These are phyloP conservation scores for Olivierus martensii DNA, from an alignment of 1,140 invertebrate species.

Conservation along the genomic window DNA sequence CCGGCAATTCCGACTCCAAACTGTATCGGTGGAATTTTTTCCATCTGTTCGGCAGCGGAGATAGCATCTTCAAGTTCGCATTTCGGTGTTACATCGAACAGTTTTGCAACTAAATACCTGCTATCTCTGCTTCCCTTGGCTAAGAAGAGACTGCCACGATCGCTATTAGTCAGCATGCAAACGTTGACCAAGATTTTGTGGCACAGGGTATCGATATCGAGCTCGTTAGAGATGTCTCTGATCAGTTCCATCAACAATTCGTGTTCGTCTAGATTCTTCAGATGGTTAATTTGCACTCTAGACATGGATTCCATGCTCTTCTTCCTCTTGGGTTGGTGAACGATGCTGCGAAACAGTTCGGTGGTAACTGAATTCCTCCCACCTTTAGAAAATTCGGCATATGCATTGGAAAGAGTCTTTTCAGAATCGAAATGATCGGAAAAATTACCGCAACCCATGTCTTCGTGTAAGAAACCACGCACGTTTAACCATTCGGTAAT, in stretches of 20 bases:
- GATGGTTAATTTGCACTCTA: constrained; percentile 6
- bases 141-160: constrained; percentile 73
- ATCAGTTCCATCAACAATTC: constrained; percentile 80
- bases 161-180: constrained; percentile 66
- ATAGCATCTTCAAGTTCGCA: constrained; percentile 67
- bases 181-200: constrained; percentile 90
- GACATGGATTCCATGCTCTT: background rate
- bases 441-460: background rate
- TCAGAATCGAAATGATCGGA: background rate
- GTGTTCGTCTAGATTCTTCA: constrained; percentile 20
- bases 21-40: constrained; percentile 52
- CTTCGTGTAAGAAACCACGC: constrained; percentile 1
- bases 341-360: constrained; percentile 61
- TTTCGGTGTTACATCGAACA: constrained; percentile 80
- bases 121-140: constrained; percentile 58
- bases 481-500: constrained; percentile 20
- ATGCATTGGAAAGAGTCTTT: constrained; percentile 3
- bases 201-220: constrained; percentile 82
- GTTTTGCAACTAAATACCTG: constrained; percentile 70
- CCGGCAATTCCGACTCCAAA: constrained; percentile 84
- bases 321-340: constrained; percentile 37
- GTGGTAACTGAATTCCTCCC: constrained; percentile 59
- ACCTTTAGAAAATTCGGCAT: constrained; percentile 16
- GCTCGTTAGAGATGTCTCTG: constrained; percentile 78
- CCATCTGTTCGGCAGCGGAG: constrained; percentile 47